phyloP scores from a whole-genome alignment of 2,797 vertebrate genomes.

The Pitangus sulphuratus region DNA sequence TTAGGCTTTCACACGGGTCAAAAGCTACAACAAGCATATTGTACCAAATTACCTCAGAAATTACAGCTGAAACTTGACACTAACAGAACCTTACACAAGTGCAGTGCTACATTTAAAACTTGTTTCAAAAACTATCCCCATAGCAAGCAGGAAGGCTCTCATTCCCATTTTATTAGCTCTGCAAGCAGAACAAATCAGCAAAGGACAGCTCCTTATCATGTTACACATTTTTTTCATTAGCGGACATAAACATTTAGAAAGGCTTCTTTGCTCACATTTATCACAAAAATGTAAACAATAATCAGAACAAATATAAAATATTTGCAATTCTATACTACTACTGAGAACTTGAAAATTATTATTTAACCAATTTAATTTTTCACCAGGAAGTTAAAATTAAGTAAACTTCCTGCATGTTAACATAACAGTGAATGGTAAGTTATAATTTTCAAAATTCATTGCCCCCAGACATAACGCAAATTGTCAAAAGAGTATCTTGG shows the following conservation, averaged over 20 bases:
- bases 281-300: neutral
- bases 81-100: neutral
- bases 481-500: neutral
- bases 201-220: neutral
- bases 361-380: neutral
- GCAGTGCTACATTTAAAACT: neutral
- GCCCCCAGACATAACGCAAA: rapidly evolving
- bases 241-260: neutral
- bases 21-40: neutral
- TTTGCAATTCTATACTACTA: neutral
- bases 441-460: neutral
- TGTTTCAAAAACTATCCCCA: neutral
- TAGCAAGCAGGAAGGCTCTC: neutral
- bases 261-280: neutral
- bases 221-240: neutral
- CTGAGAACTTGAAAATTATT: neutral
- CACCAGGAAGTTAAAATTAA: neutral
- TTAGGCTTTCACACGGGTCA: neutral
- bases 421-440: neutral
- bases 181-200: neutral
- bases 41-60: rapidly evolving
- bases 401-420: neutral
- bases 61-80: neutral
- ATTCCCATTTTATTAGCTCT: neutral
- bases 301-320: neutral